Base-by-base conservation (phyloP, 2,797 vertebrate species). In the Manis pentadactyla region DNA sequence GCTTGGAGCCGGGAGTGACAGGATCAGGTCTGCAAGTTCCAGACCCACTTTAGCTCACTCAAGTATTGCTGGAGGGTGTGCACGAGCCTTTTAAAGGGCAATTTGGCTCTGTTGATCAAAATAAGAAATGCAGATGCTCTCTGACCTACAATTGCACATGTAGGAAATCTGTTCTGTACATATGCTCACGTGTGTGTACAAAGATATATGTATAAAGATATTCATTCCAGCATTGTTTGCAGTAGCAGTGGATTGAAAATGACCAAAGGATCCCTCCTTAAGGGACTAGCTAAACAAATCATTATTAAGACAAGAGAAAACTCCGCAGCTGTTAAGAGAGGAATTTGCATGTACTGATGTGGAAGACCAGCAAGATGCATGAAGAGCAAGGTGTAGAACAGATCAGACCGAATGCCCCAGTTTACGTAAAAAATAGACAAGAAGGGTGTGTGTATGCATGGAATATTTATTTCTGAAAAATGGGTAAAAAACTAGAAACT, bases 281-380 rank as follows among this genome's bases (percentile, higher is more conserved):
- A 55, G 63, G 55, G 49, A 18, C 57, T 64, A 37, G 66, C 4
- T 34, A 59, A 46, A 53, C 31, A 42, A 59, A 63, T 12, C 5
- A 14, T 49, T 1, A 4, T 12, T 64, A 71, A 83, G 31, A 14
- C 8, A 13, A 51, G 51, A 59, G 68, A n/a, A 25, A 46, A 25
- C 74, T 21, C 55, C 34, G 18, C 31, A 11, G 55, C 74, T 34
- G 0, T 46, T 57, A 6, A 61, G 73, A 66, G 84, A 49, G 7
- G 18, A 10, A 46, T n/a, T 10, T 68, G 9, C 31, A 1, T 0
- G 11, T 1, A 46, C 64, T 4, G 2, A 46, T 0, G 0, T 1
- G 5, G 19, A 59, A 73, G 69, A 10, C 64, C 29, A 9, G 57
- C 10, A 51, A n/a, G 27, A 29, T 0, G 7, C 27, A 14, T 25